Percentiles rank a stretch among this genome's conserved stretches.
These are phyloP conservation scores for Dasyprocta punctata DNA, from an alignment of 2,113 vertebrate species.

Conservation along the genomic window DNA sequence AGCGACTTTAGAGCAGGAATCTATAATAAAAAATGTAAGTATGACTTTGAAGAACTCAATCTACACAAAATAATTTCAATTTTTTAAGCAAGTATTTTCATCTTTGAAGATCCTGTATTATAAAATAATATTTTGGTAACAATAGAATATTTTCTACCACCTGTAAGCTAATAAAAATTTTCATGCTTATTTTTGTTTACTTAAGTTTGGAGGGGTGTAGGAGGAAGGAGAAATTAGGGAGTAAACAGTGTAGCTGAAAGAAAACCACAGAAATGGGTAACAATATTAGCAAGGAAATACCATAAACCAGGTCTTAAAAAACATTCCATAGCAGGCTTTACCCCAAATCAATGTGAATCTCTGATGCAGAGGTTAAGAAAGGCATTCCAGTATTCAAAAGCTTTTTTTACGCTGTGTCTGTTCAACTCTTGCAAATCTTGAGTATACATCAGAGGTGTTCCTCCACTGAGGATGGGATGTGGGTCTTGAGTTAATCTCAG, in stretches of 20 bases:
- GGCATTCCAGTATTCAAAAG: not conserved
- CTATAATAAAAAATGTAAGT: not conserved
- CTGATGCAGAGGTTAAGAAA: not conserved
- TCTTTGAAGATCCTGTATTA: not conserved
- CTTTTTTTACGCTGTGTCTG: not conserved
- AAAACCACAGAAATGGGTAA: not conserved
- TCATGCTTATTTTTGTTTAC: not conserved
- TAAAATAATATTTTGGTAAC: not conserved
- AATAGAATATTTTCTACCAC: not conserved
- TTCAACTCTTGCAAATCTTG: not conserved
- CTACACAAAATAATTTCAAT: not conserved
- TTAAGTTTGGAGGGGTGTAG: not conserved
- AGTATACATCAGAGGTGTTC: not conserved
- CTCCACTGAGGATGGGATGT: not conserved
- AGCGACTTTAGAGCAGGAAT: not conserved
- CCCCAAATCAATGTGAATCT: not conserved
- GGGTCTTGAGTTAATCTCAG: not conserved
- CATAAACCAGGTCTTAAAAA: not conserved
- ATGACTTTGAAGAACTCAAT: not conserved
- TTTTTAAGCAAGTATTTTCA: slow-evolving; percentile 40
- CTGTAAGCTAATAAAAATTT: not conserved
- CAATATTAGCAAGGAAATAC: not conserved
- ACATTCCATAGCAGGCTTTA: not conserved
- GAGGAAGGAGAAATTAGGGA: not conserved
- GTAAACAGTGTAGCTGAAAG: not conserved